Evolutionary conservation across 2,113 vertebrate species (phyloP).

Genomic region (Anseranas semipalmata): DNA sequence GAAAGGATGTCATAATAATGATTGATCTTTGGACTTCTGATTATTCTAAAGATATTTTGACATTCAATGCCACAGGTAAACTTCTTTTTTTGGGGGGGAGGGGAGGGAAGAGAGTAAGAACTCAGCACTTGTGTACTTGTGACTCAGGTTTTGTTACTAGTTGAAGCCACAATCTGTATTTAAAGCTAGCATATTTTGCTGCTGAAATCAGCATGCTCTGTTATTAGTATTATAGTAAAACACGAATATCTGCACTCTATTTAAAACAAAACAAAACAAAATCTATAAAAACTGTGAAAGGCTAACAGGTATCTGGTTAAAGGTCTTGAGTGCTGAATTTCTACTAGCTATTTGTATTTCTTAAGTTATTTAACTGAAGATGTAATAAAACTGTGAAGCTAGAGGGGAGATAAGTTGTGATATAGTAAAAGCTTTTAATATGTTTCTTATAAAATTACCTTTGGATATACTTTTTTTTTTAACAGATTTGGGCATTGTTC

Average conservation of each 20-base stretch:
- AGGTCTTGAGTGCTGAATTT: not conserved
- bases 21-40: not conserved
- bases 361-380: not conserved
- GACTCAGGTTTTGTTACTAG: not conserved
- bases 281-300: not conserved
- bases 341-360: not conserved
- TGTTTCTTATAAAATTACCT: not conserved
- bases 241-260: not conserved
- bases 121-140: not conserved
- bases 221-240: not conserved
- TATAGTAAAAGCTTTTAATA: not conserved
- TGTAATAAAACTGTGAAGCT: not conserved
- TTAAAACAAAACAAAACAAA: not conserved
- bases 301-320: not conserved
- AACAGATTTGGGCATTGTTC: not conserved
- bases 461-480: not conserved
- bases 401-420: not conserved
- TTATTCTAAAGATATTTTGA: slow-evolving; percentile 10
- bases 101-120: not conserved
- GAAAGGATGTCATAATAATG: not conserved
- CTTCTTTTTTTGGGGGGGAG: not conserved
- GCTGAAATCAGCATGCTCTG: not conserved
- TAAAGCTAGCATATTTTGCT: not conserved
- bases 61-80: not conserved
- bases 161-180: not conserved